These are phyloP conservation scores for Parascotia fuliginaria DNA, from an alignment of 2,888 invertebrate species.

Conservation along the genomic window DNA sequence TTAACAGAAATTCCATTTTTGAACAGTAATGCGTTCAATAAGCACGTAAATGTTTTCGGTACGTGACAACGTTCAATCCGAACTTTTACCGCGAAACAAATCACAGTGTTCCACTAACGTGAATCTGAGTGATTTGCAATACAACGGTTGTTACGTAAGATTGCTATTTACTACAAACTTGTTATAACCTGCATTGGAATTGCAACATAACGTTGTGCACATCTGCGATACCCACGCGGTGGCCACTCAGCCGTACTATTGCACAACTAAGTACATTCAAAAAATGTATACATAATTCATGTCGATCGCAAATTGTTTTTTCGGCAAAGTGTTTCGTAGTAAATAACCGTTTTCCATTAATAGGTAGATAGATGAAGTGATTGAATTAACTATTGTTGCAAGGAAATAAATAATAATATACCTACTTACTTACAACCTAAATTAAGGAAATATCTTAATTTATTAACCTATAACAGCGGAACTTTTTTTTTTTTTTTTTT, in stretches of 20 bases:
- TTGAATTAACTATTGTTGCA: too few species aligned
- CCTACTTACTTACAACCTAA: too few species aligned
- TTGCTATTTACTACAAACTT: slow-evolving; percentile 43
- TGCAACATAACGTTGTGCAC: slow-evolving; percentile 51
- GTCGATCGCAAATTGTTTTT: slow-evolving; percentile 24
- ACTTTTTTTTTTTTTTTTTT: too few species aligned
- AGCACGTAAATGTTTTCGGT: too few species aligned
- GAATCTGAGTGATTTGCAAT: slow-evolving; percentile 40
- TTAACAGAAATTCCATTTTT: too few species aligned
- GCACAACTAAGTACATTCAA: slow-evolving; percentile 38
- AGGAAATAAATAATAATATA: too few species aligned
- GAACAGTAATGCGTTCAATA: too few species aligned
- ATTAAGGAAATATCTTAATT: too few species aligned
- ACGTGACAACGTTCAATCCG: slow-evolving; percentile 40
- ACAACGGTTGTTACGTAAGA: slow-evolving; percentile 50
- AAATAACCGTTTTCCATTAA: not conserved
- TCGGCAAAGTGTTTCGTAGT: slow-evolving; percentile 11
- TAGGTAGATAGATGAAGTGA: too few species aligned
- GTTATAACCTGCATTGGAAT: slow-evolving; percentile 52
- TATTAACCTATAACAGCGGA: too few species aligned
- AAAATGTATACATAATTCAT: slow-evolving; percentile 34
- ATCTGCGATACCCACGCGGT: slow-evolving; percentile 49
- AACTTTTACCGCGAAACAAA: slow-evolving; percentile 28
- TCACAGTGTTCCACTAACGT: slow-evolving; percentile 15
- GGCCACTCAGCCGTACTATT: slow-evolving; percentile 35